Base-by-base conservation (phyloP, 2,888 invertebrate genomes). In the Matsumyia berberina region DNA sequence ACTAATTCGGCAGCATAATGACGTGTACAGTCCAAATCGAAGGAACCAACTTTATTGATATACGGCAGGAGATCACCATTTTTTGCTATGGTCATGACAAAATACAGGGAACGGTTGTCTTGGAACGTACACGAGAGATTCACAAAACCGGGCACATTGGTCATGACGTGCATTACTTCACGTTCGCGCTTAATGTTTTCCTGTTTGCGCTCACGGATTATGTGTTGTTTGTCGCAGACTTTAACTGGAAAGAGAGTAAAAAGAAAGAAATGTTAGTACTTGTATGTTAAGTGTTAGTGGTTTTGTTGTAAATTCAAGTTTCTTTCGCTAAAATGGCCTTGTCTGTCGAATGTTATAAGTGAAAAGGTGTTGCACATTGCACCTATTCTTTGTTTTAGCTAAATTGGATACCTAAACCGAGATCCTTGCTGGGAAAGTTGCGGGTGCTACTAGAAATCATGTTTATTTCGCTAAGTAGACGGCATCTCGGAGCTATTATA, bases 121-220 rank as follows among this genome's bases (percentile, higher is more conserved):
- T 99, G 99, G 93, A 99, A 99, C 77, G 99, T 98, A 93, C 97
- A 98, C 91, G 96, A 97, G 79, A 99, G 94, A 90, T 96, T 96
- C 67, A 99, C 97, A 91, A 99, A 97, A 91, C 97, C 98, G 85
- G 97, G 96, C 80, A 95, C 94, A 88, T 95, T 94, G 86, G 95
- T 96, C 88, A 98, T 93, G 92, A 96, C 95, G 91, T 97, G 96
- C 91, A 99, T 93, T 29, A 98, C 97, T 90, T 98, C 97, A 91
- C 98, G 98, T 92, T 99, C 99, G 51, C 98, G 94, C 91, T 96
- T 95, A 78, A 99, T 96, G 92, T 98, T 97, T 90, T 97, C 96
- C 88, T 96, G 95, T 92, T 99, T 99, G 91, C 96, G 96, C 92
- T 99, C 98, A 87, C 96, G 94, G 88, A 98, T 94, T 88, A 99